Evolutionary conservation across 2,797 vertebrate genomes (phyloP).

Genomic region (Acanthopagrus latus): DNA sequence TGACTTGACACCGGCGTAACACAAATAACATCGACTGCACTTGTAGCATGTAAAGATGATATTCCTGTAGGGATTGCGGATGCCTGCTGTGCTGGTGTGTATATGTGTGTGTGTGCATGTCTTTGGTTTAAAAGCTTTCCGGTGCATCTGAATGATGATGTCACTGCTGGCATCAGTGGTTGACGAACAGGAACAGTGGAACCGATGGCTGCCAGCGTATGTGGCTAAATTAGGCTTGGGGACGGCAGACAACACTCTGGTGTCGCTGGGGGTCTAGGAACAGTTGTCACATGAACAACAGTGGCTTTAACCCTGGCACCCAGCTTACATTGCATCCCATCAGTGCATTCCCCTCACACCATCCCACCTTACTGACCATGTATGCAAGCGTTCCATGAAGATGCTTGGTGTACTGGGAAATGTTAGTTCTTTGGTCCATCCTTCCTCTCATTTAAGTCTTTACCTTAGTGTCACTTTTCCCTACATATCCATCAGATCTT

Average conservation of each 20-base stretch:
- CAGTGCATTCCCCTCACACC: slow-evolving; percentile 28
- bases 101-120: slow-evolving; percentile 14
- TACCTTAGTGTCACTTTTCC: too few relatives aligned
- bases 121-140: slow-evolving; percentile 71
- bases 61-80: slow-evolving; percentile 51
- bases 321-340: slow-evolving; percentile 61
- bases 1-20: slow-evolving; percentile 54
- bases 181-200: slow-evolving; percentile 80
- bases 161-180: slow-evolving; percentile 65
- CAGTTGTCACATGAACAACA: slow-evolving; percentile 79
- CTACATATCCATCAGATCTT: too few relatives aligned
- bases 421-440: too few relatives aligned
- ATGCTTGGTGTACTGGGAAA: too few relatives aligned
- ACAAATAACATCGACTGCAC: slow-evolving; percentile 63
- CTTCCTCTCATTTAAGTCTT: too few relatives aligned
- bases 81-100: slow-evolving; percentile 2
- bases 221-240: slow-evolving; percentile 72
- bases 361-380: too few relatives aligned
- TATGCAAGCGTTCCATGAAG: too few relatives aligned
- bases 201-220: slow-evolving; percentile 49
- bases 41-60: slow-evolving; percentile 51
- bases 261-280: slow-evolving; percentile 76
- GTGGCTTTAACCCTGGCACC: slow-evolving; percentile 79
- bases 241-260: slow-evolving; percentile 64
- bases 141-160: slow-evolving; percentile 66